Conservation (phyloP, 2,888 invertebrate species). For the Myopa tessellatipennis region DNA sequence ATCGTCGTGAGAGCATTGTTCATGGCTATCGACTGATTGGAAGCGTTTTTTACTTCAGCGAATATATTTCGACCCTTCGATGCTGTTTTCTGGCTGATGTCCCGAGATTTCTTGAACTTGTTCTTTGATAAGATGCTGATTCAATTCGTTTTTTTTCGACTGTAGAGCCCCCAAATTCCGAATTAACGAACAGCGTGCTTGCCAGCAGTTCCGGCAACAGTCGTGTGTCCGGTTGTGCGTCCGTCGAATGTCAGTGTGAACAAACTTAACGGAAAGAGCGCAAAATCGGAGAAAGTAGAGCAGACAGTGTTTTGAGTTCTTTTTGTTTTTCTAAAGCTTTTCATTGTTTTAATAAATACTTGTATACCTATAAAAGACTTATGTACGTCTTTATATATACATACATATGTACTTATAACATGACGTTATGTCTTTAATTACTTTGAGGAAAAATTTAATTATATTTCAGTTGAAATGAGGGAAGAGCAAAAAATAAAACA, state of each 20-base stretch:
- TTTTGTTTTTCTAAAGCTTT: background rate
- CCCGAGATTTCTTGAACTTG: background rate
- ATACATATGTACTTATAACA: no score
- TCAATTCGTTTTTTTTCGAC: background rate
- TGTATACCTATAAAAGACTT: no score
- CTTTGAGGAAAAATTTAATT: no score
- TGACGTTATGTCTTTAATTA: no score
- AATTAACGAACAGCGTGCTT: background rate
- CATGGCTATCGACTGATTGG: background rate
- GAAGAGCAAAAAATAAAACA: no score
- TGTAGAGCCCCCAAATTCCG: background rate
- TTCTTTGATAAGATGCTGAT: background rate
- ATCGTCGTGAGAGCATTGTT: background rate
- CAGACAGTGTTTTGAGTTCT: background rate
- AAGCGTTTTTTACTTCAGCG: no score
- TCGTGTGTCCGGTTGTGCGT: background rate
- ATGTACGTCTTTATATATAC: no score
- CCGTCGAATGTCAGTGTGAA: background rate
- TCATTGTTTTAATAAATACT: no score
- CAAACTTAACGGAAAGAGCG: conserved; percentile 17
- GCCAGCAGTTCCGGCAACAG: conserved; percentile 24
- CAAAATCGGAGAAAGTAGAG: background rate
- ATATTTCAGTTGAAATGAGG: no score
- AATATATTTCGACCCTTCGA: no score
- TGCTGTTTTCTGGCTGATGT: no score